These are phyloP conservation scores for Melinopterus prodromus DNA, from an alignment of 2,888 invertebrate species.

Conservation along the genomic window DNA sequence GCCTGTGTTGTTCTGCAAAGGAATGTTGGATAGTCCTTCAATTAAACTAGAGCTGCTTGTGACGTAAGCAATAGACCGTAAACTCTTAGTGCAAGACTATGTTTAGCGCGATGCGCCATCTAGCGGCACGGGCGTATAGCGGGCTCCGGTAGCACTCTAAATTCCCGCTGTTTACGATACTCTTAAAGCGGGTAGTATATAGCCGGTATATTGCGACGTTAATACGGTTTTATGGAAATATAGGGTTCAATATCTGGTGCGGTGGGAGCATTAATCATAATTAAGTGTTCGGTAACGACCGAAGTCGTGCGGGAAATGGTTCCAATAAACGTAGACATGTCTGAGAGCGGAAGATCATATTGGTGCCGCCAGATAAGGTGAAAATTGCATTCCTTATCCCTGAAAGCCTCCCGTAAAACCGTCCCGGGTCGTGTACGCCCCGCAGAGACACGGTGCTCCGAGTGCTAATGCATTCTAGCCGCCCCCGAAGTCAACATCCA, in stretches of 20 bases:
- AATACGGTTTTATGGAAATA: conserved; percentile 68
- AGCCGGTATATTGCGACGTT: conserved; percentile 58
- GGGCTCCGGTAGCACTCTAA: conserved; percentile 45
- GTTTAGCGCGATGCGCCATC: not conserved
- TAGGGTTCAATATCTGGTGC: conserved; percentile 66
- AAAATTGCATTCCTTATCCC: conserved; percentile 56
- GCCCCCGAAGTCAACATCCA: conserved; percentile 4
- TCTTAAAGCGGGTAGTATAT: conserved; percentile 53
- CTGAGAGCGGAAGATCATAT: conserved; percentile 56
- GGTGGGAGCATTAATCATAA: conserved; percentile 57
- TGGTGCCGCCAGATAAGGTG: conserved; percentile 55
- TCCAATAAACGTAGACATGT: conserved; percentile 57
- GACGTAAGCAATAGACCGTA: conserved; percentile 5
- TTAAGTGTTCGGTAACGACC: conserved; percentile 58
- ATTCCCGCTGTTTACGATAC: conserved; percentile 53
- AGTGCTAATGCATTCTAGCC: conserved; percentile 13
- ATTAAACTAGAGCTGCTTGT: not conserved
- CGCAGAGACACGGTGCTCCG: conserved; percentile 13
- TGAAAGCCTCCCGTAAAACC: conserved; percentile 27
- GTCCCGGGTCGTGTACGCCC: conserved; percentile 6
- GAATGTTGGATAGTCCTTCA: not conserved
- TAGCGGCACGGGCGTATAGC: not conserved
- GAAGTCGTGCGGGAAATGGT: conserved; percentile 54
- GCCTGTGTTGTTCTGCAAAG: too few species aligned
- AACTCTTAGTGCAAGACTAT: not conserved